Base-by-base conservation (phyloP, 2,797 vertebrate species). In the Discoglossus pictus region DNA sequence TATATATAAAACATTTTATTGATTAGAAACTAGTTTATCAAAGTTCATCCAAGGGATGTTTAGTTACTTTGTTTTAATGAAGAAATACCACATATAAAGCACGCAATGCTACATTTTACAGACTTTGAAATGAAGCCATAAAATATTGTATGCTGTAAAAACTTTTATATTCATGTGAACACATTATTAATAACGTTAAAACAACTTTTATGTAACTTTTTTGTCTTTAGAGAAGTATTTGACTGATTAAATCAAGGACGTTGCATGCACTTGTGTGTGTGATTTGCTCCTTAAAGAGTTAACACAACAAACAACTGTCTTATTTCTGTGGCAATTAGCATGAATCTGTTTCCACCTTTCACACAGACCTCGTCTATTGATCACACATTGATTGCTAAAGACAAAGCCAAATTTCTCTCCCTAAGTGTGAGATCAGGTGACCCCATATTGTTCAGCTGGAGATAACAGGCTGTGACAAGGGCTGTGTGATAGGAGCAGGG, bases 391-490 rank as follows among this genome's bases (percentile, higher is more conserved):
- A 63, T 23, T 48, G 25, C 34, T 63, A 36, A 44, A 56, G 36
- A 71, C 68, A 71, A 64, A 36, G 61, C 60, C 36, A 18, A 50
- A 23, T 43, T 48, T 64, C 47, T 50, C 44, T 58, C 35, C 52
- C 31, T 58, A 70, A 58, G 68, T 71, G 61, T 71, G 68, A 71
- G 52, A 64, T 71, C 60, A 71, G 59, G 25, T 71, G 68, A 40
- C 21, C n/a, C 68, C 24, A 58, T 44, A 64, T 42, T 71, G 68
- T 71, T 71, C 60, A 71, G 43, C 43, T 71, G 52, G 61, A 59
- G 68, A 71, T 71, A 71, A 71, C 52, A 71, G 43, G 40, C 68
- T 71, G 36, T 71, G 68, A 71, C 68, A 71, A 71, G 56, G 68
- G 60, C 51, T 58, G 53, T 52, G 40, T 64, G 36, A 71, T 71